Percentiles rank a stretch among this genome's conserved stretches.
Evolutionary conservation across 2,888 invertebrate genomes (phyloP).

Genomic region (Odontothrips loti): DNA sequence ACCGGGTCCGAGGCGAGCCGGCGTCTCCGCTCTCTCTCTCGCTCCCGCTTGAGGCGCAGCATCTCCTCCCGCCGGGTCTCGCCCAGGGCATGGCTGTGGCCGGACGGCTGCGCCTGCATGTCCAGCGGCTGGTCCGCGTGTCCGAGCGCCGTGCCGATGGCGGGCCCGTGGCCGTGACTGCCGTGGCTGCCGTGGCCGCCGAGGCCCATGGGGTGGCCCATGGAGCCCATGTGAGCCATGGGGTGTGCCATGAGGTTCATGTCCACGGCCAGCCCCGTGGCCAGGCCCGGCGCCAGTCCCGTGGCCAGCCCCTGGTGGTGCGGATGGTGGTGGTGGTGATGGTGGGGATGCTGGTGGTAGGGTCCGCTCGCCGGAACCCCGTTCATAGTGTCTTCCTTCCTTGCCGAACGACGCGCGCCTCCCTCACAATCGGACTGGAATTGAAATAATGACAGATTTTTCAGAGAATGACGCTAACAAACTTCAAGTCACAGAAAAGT

Average conservation of each 20-base stretch:
- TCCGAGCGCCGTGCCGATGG: background rate
- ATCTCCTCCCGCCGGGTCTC: conserved; percentile 6
- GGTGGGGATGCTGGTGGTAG: background rate
- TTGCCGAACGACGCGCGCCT: background rate
- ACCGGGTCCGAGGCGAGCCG: conserved; percentile 1
- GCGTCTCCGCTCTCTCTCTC: background rate
- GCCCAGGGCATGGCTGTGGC: background rate
- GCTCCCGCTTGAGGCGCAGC: conserved; percentile 11
- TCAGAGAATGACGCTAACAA: background rate
- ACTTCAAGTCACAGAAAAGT: background rate
- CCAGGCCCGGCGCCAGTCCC: background rate
- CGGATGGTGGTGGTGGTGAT: too few relatives aligned
- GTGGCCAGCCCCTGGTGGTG: background rate
- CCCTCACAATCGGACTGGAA: background rate
- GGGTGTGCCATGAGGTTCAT: background rate
- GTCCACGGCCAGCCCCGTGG: background rate
- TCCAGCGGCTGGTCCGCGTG: background rate
- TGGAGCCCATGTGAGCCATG: background rate
- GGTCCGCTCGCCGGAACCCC: background rate
- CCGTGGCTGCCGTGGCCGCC: background rate
- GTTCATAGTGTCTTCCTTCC: background rate
- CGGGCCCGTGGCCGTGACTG: background rate
- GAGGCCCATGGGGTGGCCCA: background rate
- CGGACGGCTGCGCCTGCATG: background rate
- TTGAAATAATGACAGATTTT: background rate